phyloP scores from a whole-genome alignment of 2,113 vertebrate genomes.

The Penelope pileata region DNA sequence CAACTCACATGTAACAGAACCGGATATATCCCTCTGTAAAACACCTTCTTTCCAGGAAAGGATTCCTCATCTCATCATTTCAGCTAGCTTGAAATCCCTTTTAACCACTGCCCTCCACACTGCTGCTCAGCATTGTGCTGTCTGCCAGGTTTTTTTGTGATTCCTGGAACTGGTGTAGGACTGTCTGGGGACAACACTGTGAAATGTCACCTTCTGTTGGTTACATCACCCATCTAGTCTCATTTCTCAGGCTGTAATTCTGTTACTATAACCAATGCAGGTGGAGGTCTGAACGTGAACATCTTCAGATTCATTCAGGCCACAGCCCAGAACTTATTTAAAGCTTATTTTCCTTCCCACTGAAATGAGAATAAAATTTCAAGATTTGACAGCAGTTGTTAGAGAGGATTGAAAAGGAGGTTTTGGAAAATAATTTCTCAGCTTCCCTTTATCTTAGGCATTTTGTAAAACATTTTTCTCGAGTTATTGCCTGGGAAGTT shows the following conservation, averaged over 20 bases:
- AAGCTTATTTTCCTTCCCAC: background rate
- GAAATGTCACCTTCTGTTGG: background rate
- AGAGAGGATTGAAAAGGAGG: background rate
- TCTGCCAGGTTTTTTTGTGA: background rate
- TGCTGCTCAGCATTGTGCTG: background rate
- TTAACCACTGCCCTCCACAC: background rate
- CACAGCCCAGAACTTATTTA: background rate
- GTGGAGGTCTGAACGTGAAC: background rate
- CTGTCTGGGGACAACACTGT: background rate
- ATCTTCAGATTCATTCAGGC: background rate
- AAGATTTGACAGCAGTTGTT: background rate
- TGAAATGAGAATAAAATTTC: background rate
- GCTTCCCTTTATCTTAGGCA: background rate
- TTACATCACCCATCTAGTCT: background rate
- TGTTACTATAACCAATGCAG: background rate
- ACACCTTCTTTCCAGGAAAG: background rate
- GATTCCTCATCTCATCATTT: background rate
- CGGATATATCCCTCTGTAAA: background rate
- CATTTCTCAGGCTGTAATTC: background rate
- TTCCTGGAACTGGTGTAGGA: background rate
- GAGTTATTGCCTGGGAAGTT: background rate
- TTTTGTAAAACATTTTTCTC: background rate
- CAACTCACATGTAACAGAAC: background rate
- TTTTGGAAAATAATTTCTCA: slow-evolving; percentile 16
- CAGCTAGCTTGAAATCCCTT: background rate